Percentiles rank a stretch among this genome's conserved stretches.
Evolutionary conservation across 92 coral and sea anemone genomes (phyloP).

Genomic region (Galaxea fascicularis): DNA sequence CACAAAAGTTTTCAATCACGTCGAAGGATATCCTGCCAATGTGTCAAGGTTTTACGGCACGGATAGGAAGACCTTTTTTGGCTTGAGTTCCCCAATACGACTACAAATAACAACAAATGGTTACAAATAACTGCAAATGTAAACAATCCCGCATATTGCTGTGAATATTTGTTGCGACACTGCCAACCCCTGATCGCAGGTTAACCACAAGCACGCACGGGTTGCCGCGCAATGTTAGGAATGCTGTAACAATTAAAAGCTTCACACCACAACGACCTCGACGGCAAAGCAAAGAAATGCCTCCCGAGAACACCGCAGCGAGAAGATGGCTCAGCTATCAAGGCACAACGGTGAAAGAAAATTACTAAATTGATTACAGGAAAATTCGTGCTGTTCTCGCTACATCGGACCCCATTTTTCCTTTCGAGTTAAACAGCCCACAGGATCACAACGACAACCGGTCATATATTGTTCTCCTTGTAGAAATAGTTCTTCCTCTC

Average conservation of each 20-base stretch:
- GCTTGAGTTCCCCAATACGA: neutral
- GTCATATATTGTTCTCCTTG: neutral
- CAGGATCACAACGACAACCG: neutral
- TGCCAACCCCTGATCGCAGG: too few species aligned
- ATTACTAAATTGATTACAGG: conserved; percentile 16
- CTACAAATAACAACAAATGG: conserved; percentile 27
- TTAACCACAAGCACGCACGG: conserved; percentile 14
- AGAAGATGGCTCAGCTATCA: conserved; percentile 15
- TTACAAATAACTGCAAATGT: conserved; percentile 21
- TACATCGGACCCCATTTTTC: conserved; percentile 29
- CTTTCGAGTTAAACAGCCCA: conserved; percentile 1
- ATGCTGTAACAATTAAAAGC: conserved; percentile 22
- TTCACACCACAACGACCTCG: neutral
- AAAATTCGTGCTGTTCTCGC: conserved; percentile 12
- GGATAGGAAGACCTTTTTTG: neutral
- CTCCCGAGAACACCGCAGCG: neutral
- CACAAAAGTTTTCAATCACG: conserved; percentile 1
- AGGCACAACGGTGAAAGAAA: neutral
- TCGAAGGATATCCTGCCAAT: neutral
- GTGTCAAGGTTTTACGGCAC: neutral
- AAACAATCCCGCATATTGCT: conserved; percentile 27
- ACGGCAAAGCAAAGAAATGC: conserved; percentile 5
- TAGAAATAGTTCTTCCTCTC: neutral
- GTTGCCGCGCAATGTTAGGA: conserved; percentile 24
- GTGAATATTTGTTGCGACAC: conserved; percentile 20